Percentiles rank a stretch among this genome's conserved stretches.
Conservation (phyloP, 2,113 vertebrate genomes). For the Verasper variegatus region DNA sequence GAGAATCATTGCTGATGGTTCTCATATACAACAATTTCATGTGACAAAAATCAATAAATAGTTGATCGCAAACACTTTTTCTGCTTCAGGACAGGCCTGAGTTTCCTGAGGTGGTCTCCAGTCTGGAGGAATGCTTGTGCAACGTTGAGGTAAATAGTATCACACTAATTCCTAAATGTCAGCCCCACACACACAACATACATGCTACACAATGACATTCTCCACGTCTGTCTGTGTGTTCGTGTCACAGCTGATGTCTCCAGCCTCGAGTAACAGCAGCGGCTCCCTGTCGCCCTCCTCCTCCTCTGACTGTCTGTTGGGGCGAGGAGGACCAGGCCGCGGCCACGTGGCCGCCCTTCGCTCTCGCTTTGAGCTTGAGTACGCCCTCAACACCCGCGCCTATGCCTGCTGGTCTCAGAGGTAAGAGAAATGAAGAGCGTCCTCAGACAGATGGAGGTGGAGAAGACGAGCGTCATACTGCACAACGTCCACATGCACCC, state of each 20-base stretch:
- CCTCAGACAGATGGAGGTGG: constrained; percentile 1
- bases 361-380: constrained; percentile 91
- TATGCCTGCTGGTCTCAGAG: constrained; percentile 86
- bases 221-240: neutral
- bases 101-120: constrained; percentile 93
- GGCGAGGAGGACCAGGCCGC: constrained; percentile 85
- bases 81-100: constrained; percentile 90
- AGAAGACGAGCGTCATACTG: neutral
- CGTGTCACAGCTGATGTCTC: constrained; percentile 89
- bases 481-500: neutral
- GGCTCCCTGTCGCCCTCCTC: constrained; percentile 92
- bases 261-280: constrained; percentile 94
- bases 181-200: no score
- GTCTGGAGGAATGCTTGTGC: constrained; percentile 92
- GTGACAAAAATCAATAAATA: neutral
- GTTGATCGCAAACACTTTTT: neutral
- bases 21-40: neutral
- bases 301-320: constrained; percentile 89
- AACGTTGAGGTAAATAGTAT: constrained; percentile 88
- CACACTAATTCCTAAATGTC: neutral
- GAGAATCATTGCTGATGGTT: neutral
- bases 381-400: constrained; percentile 87
- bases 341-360: constrained; percentile 91
- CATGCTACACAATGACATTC: neutral
- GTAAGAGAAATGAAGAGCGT: constrained; percentile 64